Evolutionary conservation across 2,113 vertebrate genomes (phyloP), one percentile per base, ranked within the genome.

Genomic region (Calidris pygmaea): DNA sequence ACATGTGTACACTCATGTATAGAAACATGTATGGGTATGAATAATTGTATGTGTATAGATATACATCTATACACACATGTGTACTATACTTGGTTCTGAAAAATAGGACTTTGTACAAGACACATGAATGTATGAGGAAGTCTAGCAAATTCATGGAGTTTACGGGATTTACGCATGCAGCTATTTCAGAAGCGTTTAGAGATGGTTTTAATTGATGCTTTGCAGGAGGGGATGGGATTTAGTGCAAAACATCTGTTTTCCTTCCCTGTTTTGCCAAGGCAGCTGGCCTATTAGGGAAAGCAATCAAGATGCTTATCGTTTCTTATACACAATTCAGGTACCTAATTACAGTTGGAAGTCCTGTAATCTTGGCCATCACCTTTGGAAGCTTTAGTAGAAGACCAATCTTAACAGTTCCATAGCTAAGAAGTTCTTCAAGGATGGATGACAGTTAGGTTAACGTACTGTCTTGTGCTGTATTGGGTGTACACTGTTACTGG

Each of bases 81-180:
- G 14, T 39, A 27, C 55, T 4, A 47, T 32, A 47, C 1, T 32
- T 29, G 43, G 73, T 77, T 62, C 45, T 70, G 72, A 78, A 87
- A 90, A 83, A 63, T 22, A 29, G 0, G 1, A 13, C 67, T 92
- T 67, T 85, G 19, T 73, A 34, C 9, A 60, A 59, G 66, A n/a
- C 15, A 7, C 0, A 1, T 1, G 1, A 65, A 68, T 19, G 45
- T 14, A 29, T 52, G 32, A 87, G 41, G 30, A 50, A 32, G 11
- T 63, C 34, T 59, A 41, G 24, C 14, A 39, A 34, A 62, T 70
- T 89, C 20, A 52, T 32, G 37, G 37, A 47, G 4, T 10, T 84
- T 73, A 16, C 50, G 43, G 85, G 14, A 75, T 94, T 81, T 91
- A 56, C 18, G 29, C 4, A 5, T 52, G 12, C 30, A 76, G 30